phyloP scores from a whole-genome alignment of 2,888 invertebrate species.

The Quadroppia sp. region DNA sequence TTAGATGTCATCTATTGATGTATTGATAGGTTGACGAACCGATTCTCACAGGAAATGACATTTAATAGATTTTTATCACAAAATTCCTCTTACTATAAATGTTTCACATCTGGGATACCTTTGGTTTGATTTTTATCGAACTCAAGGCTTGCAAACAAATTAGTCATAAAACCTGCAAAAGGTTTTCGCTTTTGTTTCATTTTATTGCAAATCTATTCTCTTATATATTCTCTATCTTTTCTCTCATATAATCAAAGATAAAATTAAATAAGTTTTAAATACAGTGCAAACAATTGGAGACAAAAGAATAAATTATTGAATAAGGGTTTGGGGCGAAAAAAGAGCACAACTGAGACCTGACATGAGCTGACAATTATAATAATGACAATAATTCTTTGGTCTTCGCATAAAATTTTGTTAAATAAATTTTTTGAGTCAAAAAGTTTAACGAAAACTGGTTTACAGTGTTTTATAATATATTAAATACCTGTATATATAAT shows the following conservation, averaged over 20 bases:
- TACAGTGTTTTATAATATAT: not conserved
- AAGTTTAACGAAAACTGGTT: conserved; percentile 23
- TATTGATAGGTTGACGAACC: conserved; percentile 27
- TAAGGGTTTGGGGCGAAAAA: not conserved
- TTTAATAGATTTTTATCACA: not conserved
- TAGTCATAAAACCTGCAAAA: not conserved
- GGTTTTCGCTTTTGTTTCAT: not conserved
- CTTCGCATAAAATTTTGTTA: conserved; percentile 10
- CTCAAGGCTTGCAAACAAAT: conserved; percentile 3
- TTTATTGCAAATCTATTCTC: not conserved
- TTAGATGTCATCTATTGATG: conserved; percentile 9
- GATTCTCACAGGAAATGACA: conserved; percentile 22
- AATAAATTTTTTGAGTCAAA: not conserved
- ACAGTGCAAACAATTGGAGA: not conserved
- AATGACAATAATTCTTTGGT: conserved; percentile 12
- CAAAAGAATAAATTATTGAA: conserved; percentile 31
- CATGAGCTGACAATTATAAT: conserved; percentile 23
- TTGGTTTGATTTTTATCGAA: not conserved
- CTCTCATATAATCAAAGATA: not conserved
- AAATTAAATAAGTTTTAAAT: conserved; percentile 15
- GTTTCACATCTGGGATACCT: conserved; percentile 27
- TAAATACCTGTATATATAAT: not conserved
- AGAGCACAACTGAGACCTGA: not conserved
- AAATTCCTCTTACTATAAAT: conserved; percentile 1
- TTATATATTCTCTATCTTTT: not conserved